Evolutionary conservation across 2,113 vertebrate genomes (phyloP).

Genomic region (Engraulis encrasicolus): DNA sequence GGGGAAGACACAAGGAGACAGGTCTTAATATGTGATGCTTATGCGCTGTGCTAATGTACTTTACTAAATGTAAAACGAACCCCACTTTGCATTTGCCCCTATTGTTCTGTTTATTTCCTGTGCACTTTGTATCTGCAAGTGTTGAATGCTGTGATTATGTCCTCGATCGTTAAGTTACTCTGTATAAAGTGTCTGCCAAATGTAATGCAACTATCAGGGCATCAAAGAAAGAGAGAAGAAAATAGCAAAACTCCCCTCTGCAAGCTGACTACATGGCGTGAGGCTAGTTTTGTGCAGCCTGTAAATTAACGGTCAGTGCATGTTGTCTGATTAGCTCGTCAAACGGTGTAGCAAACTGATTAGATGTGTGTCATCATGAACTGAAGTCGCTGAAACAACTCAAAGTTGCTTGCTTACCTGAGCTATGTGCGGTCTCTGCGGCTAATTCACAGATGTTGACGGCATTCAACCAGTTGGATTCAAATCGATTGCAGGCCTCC

Average conservation of each 20-base stretch:
- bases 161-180: no score
- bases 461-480: constrained; percentile 70
- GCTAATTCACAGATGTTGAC: constrained; percentile 72
- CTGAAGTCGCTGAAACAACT: neutral
- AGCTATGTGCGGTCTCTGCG: constrained; percentile 69
- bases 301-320: neutral
- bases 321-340: neutral
- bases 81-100: no score
- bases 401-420: constrained; percentile 63
- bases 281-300: neutral
- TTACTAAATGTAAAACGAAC: no score
- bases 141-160: no score
- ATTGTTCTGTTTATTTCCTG: no score
- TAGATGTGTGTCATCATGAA: no score
- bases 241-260: neutral
- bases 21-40: neutral
- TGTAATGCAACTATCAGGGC: no score
- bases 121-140: no score
- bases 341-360: neutral
- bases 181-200: no score
- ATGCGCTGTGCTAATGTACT: no score
- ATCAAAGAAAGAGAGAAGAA: neutral
- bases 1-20: constrained; percentile 13
- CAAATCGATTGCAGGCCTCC: constrained; percentile 69
- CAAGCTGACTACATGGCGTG: neutral